A percentile compares a stretch with the other conserved stretches of the same genome.
phyloP scores from a whole-genome alignment of 2,888 invertebrate species.

The Chesias legatella region DNA sequence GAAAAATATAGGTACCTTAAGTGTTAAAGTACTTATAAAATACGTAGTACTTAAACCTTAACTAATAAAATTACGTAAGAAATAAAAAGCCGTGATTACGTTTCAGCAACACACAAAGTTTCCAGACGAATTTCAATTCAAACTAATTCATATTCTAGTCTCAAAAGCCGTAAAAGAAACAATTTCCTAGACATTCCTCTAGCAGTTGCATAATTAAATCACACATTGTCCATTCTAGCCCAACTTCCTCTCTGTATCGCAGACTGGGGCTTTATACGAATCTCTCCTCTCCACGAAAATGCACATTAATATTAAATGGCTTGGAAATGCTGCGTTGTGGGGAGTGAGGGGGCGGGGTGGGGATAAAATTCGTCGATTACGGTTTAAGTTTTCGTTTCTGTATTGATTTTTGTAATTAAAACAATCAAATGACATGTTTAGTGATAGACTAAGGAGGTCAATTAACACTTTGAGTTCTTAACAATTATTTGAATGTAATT shows the following conservation, averaged over 20 bases:
- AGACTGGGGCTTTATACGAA: constrained; percentile 77
- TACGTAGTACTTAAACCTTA: too few relatives aligned
- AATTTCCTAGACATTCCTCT: constrained; percentile 28
- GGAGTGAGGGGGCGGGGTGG: constrained; percentile 42
- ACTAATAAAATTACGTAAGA: too few relatives aligned
- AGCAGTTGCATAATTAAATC: constrained; percentile 63
- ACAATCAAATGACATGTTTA: not conserved
- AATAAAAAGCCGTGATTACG: too few relatives aligned
- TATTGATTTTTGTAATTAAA: constrained; percentile 45
- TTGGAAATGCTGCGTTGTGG: constrained; percentile 79
- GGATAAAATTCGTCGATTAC: constrained; percentile 74
- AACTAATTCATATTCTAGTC: constrained; percentile 36
- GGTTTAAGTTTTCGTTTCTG: constrained; percentile 48
- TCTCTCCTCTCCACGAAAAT: constrained; percentile 78
- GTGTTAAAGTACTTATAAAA: too few relatives aligned
- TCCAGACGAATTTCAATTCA: constrained; percentile 16
- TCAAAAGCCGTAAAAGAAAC: constrained; percentile 38
- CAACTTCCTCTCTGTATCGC: constrained; percentile 68
- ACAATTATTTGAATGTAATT: too few relatives aligned
- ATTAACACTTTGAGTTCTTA: too few relatives aligned
- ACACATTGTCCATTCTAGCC: constrained; percentile 62
- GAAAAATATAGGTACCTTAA: too few relatives aligned
- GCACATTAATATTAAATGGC: constrained; percentile 82
- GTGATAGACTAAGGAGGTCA: too few relatives aligned
- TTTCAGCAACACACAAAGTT: too few relatives aligned